Evolutionary conservation across 2,888 invertebrate genomes (phyloP).

Genomic region (Phaedon cochleariae): DNA sequence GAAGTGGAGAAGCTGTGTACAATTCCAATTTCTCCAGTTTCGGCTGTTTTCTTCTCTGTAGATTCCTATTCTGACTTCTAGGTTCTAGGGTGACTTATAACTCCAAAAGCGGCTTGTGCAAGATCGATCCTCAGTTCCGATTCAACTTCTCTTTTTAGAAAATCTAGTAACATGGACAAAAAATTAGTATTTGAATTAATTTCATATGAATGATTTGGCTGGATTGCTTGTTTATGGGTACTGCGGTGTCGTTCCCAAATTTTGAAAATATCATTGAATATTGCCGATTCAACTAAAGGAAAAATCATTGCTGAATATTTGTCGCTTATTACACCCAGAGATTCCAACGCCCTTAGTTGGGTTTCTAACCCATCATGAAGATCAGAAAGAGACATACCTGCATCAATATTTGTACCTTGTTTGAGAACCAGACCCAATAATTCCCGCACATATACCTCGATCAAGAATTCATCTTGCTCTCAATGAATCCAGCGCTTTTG

Average conservation of each 20-base stretch:
- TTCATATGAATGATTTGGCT: background rate
- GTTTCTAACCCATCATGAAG: conserved; percentile 5
- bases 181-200: background rate
- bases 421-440: conserved; percentile 14
- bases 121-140: background rate
- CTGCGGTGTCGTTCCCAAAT: conserved; percentile 7
- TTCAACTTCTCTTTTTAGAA: conserved; percentile 5
- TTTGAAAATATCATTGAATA: background rate
- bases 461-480: conserved; percentile 19
- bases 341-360: background rate
- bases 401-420: conserved; percentile 2
- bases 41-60: background rate
- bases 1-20: background rate
- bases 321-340: conserved; percentile 7
- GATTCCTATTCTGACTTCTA: background rate
- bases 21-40: background rate
- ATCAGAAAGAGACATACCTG: conserved; percentile 7
- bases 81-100: too few relatives aligned
- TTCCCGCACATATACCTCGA: conserved; percentile 22
- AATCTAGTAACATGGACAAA: conserved; percentile 8
- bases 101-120: background rate
- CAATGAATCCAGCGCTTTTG: conserved; percentile 1
- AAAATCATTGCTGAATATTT: background rate
- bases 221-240: background rate
- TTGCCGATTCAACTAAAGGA: conserved; percentile 8